phyloP scores from a whole-genome alignment of 1,140 invertebrate species.

The Euwallacea similis region DNA sequence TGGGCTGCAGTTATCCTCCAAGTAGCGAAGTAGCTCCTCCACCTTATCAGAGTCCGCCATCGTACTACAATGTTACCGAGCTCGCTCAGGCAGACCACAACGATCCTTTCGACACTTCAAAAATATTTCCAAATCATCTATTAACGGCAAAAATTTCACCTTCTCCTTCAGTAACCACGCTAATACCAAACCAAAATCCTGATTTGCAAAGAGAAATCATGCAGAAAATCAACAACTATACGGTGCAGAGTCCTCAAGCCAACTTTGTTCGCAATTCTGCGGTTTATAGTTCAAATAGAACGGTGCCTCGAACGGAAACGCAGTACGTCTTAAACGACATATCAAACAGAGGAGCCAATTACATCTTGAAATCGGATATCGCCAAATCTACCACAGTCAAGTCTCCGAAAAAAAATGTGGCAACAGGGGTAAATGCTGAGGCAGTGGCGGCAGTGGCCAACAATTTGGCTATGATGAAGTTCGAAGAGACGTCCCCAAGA shows the following conservation, averaged over 20 bases:
- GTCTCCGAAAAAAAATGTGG: slow-evolving; percentile 38
- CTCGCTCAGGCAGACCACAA: slow-evolving; percentile 26
- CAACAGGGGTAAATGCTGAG: slow-evolving; percentile 25
- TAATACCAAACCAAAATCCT: not conserved
- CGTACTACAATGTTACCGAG: slow-evolving; percentile 53
- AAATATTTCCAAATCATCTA: slow-evolving; percentile 14
- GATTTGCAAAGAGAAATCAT: slow-evolving; percentile 33
- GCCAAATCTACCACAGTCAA: slow-evolving; percentile 37
- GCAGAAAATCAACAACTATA: slow-evolving; percentile 33
- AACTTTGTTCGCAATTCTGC: too few species aligned
- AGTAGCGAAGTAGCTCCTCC: slow-evolving; percentile 52
- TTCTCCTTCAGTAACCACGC: not conserved
- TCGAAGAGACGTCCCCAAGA: slow-evolving; percentile 32
- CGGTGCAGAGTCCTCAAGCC: not conserved
- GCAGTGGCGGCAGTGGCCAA: slow-evolving; percentile 25
- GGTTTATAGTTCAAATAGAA: not conserved
- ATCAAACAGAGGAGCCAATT: slow-evolving; percentile 40
- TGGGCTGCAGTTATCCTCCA: slow-evolving; percentile 33
- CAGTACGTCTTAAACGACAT: slow-evolving; percentile 42
- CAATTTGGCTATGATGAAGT: slow-evolving; percentile 36
- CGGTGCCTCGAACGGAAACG: not conserved
- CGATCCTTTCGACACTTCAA: slow-evolving; percentile 67
- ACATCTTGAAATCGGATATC: slow-evolving; percentile 27
- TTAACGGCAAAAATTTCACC: slow-evolving; percentile 5
- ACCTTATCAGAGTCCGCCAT: slow-evolving; percentile 57